Base-by-base conservation (phyloP, 1,140 invertebrate species). In the Oryctes rhinoceros region DNA sequence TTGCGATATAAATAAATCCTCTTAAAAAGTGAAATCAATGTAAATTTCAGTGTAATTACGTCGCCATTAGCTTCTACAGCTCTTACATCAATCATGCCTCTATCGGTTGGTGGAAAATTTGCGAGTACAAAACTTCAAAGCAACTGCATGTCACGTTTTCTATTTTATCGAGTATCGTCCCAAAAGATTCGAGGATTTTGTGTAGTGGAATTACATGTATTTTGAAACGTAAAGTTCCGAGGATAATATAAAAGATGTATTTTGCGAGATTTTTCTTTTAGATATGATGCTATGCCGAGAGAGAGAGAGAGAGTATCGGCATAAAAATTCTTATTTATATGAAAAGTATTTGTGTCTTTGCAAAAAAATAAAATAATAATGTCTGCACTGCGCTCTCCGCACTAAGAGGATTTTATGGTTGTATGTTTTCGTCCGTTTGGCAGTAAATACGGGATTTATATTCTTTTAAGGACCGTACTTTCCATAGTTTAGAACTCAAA, bases 201-300 rank as follows among this genome's bases (percentile, higher is more conserved):
- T 59, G 53, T 15, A 59, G 53, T n/a, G 53, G 53, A 59, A 59
- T 59, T n/a, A 59, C n/a, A 59, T 59, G 39, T 39, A 39, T 39
- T 39, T 59, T 18, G 53, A 59, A 59, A 59, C 53, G 53, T 59
- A 59, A 59, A 59, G 10, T 59, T 59, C 53, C 53, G 13, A 59
- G 53, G 53, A 59, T 59, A 59, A 59, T 59, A 59, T 59, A 59
- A 59, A 59, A 59, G 53, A 59, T 15, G 53, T 59, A 59, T n/a
- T 59, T 59, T 59, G 53, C 15, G 53, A 59, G n/a, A 18, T 59
- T 59, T 59, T n/a, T n/a, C 4, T 59, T 59, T 59, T 59, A 18
- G 53, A 59, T n/a, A 4, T 15, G 53, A 59, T n/a, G 53, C 18
- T 59, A 59, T 15, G 10, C 53, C 10, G n/a, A 49, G n/a, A 15